phyloP scores from a whole-genome alignment of 2,888 invertebrate species.

The Agrochola lota region DNA sequence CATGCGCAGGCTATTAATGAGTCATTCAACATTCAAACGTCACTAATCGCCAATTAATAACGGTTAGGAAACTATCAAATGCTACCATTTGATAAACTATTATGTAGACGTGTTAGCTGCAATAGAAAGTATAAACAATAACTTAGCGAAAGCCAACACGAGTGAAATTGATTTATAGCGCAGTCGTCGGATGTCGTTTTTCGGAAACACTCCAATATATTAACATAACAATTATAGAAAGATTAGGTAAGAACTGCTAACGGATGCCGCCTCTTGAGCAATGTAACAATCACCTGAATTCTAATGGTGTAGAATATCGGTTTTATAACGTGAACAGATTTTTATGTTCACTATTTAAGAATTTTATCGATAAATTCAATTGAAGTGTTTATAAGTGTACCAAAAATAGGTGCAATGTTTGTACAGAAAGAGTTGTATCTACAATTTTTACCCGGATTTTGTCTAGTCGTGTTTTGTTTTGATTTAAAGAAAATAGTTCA shows the following conservation, averaged over 20 bases:
- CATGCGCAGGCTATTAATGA: constrained; percentile 69
- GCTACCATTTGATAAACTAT: constrained; percentile 85
- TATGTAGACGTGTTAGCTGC: constrained; percentile 74
- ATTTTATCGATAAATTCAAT: constrained; percentile 59
- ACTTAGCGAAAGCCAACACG: constrained; percentile 86
- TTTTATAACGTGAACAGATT: constrained; percentile 41
- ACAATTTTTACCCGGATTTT: constrained; percentile 53
- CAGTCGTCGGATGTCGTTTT: constrained; percentile 82
- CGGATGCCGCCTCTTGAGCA: constrained; percentile 75
- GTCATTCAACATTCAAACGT: constrained; percentile 74
- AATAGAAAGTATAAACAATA: constrained; percentile 90
- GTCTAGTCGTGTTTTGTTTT: constrained; percentile 40
- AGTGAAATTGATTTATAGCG: constrained; percentile 89
- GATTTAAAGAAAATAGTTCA: constrained; percentile 31
- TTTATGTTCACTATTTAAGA: constrained; percentile 49
- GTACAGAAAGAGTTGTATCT: constrained; percentile 25
- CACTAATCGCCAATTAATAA: constrained; percentile 80
- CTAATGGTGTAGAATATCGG: constrained; percentile 41
- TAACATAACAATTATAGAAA: constrained; percentile 88
- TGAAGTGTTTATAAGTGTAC: constrained; percentile 53
- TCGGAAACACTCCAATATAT: constrained; percentile 87
- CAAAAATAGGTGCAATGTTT: constrained; percentile 57
- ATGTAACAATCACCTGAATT: constrained; percentile 62
- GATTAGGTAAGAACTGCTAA: constrained; percentile 82
- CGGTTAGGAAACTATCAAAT: constrained; percentile 83